Evolutionary conservation across 1,140 invertebrate genomes (phyloP).

Genomic region (Trichomalopsis sarcophagae): DNA sequence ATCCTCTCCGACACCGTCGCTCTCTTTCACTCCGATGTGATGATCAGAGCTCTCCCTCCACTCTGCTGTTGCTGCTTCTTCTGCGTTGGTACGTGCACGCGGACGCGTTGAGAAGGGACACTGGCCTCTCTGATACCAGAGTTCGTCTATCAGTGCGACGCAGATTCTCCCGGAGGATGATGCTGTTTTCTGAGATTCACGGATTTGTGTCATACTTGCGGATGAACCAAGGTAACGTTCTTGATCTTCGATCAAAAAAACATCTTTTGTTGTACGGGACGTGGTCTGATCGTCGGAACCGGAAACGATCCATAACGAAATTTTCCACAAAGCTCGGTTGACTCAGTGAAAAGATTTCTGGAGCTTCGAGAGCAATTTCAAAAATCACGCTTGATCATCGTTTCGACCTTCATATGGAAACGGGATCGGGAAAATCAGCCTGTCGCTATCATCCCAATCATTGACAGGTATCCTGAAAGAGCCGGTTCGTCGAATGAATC

Average conservation of each 20-base stretch:
- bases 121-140: neutral
- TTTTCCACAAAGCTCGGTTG: neutral
- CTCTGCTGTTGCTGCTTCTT: neutral
- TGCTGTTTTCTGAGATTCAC: neutral
- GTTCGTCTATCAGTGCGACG: neutral
- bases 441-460: neutral
- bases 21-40: neutral
- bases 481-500: neutral
- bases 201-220: neutral
- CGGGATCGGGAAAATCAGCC: too few species aligned
- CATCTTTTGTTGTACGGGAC: too few species aligned
- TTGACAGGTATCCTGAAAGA: neutral
- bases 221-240: neutral
- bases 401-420: neutral
- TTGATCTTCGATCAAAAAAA: neutral
- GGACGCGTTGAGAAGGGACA: neutral
- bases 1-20: slow-evolving; percentile 56
- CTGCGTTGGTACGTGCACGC: neutral
- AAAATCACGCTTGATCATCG: too few species aligned
- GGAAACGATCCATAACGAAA: neutral
- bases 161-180: neutral
- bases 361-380: too few species aligned
- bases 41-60: slow-evolving; percentile 8
- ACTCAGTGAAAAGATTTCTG: neutral
- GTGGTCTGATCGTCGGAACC: too few species aligned